Percentiles rank a stretch among this genome's conserved stretches.
phyloP scores from a whole-genome alignment of 2,888 invertebrate species.

The Plebejus argus region DNA sequence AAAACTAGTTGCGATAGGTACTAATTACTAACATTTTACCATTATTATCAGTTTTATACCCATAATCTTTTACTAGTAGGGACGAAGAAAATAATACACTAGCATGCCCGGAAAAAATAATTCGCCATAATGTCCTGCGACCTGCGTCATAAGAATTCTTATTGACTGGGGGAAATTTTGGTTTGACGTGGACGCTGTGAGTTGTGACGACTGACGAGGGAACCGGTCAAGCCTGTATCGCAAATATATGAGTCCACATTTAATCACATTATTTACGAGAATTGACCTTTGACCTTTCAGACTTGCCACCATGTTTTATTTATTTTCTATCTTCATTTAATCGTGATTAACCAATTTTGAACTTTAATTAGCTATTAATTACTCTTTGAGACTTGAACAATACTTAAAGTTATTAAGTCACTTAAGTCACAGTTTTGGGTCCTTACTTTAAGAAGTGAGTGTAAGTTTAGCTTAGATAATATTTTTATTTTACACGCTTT shows the following conservation, averaged over 20 bases:
- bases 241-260: background rate
- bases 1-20: too few relatives aligned
- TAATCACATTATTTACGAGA: background rate
- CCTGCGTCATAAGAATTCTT: background rate
- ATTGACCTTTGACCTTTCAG: constrained; percentile 19
- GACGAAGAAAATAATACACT: background rate
- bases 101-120: background rate
- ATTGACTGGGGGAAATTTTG: background rate
- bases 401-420: too few relatives aligned
- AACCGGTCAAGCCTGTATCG: background rate
- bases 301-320: background rate
- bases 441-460: background rate
- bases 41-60: too few relatives aligned
- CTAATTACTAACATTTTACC: too few relatives aligned
- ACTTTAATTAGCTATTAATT: background rate
- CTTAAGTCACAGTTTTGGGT: too few relatives aligned
- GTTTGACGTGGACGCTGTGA: background rate
- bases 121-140: background rate
- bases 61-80: background rate
- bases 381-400: too few relatives aligned
- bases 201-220: background rate
- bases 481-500: background rate
- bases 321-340: background rate
- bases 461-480: background rate
- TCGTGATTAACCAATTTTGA: background rate